These are phyloP conservation scores for Acridotheres tristis DNA, from an alignment of 2,797 vertebrate genomes.

Conservation along the genomic window DNA sequence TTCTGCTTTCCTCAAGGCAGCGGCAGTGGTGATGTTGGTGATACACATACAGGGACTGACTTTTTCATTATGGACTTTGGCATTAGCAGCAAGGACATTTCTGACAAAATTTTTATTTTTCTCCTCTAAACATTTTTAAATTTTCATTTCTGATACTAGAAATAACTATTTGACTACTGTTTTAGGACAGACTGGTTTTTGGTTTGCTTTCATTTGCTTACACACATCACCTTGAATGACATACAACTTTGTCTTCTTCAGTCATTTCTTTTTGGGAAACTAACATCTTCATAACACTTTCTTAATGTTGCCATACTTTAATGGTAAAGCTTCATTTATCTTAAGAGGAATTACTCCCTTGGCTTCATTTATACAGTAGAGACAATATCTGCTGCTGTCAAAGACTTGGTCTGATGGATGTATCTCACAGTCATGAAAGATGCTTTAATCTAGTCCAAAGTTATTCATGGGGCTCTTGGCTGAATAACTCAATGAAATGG, in stretches of 20 bases:
- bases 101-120: background rate
- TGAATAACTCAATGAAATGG: background rate
- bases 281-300: slow-evolving; percentile 21
- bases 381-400: slow-evolving; percentile 7
- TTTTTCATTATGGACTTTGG: background rate
- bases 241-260: background rate
- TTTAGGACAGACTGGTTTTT: background rate
- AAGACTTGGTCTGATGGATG: background rate
- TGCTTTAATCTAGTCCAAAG: background rate
- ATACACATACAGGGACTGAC: background rate
- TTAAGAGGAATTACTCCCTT: background rate
- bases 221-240: background rate
- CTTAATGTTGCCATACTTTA: background rate
- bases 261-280: background rate
- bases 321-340: slow-evolving; percentile 17
- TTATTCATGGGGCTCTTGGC: background rate
- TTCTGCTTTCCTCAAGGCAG: background rate
- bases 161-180: background rate
- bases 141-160: background rate
- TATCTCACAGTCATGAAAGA: background rate
- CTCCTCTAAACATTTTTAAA: background rate
- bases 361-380: background rate
- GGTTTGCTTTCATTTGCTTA: background rate
- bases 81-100: background rate
- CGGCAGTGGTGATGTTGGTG: background rate